phyloP scores from a whole-genome alignment of 2,888 invertebrate species.

The Nebria salina region DNA sequence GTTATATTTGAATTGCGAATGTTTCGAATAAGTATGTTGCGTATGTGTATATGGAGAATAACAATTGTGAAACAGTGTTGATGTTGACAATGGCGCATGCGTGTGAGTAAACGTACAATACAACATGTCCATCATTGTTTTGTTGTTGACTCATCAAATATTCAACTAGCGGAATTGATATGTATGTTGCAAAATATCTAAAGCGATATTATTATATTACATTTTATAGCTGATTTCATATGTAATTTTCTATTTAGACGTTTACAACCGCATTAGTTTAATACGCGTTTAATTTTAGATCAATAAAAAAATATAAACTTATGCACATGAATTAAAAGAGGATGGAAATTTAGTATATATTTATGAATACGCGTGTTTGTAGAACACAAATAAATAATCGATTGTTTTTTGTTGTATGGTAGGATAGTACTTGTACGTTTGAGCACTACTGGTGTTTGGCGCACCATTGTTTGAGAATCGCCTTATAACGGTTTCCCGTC shows the following conservation, averaged over 20 bases:
- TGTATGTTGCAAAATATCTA: background rate
- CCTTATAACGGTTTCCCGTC: slow-evolving; percentile 7
- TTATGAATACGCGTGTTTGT: too few species aligned
- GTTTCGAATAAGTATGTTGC: background rate
- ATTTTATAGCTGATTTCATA: background rate
- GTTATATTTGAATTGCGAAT: background rate
- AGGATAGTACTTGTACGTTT: background rate
- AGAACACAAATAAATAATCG: too few species aligned
- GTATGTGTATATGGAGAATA: too few species aligned
- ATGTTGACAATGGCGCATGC: background rate
- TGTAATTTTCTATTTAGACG: background rate
- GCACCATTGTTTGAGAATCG: slow-evolving; percentile 3
- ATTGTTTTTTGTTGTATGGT: too few species aligned
- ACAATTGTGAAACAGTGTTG: background rate
- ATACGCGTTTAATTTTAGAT: too few species aligned
- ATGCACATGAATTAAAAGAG: too few species aligned
- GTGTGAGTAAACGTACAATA: background rate
- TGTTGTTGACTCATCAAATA: background rate
- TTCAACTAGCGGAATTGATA: background rate
- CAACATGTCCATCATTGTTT: background rate
- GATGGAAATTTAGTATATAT: too few species aligned
- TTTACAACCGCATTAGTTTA: too few species aligned
- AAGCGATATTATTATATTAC: background rate
- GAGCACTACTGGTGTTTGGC: background rate
- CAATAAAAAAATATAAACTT: too few species aligned